Evolutionary conservation across 2,888 invertebrate species (phyloP).

Genomic region (Calameuta pallipes): DNA sequence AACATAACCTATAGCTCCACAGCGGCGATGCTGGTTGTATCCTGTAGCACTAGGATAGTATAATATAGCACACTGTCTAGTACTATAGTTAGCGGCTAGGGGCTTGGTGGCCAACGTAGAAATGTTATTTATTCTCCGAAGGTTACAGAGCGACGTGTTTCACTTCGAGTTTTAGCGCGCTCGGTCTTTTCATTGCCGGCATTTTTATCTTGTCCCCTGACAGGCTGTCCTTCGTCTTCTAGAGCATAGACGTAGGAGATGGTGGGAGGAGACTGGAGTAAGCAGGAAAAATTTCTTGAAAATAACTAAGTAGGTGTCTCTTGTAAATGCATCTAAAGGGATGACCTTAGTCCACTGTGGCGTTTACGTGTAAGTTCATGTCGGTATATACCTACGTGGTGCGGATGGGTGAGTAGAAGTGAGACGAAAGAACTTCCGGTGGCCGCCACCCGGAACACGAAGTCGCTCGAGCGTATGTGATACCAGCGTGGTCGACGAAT

Average conservation of each 20-base stretch:
- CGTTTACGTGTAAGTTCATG: neutral
- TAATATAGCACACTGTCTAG: neutral
- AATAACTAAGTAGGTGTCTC: constrained; percentile 23
- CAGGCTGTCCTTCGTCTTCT: neutral
- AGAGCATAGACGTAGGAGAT: neutral
- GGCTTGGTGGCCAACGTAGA: neutral
- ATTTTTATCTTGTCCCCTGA: neutral
- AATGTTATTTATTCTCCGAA: neutral
- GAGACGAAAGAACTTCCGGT: constrained; percentile 59
- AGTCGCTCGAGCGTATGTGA: constrained; percentile 45
- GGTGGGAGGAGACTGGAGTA: constrained; percentile 16
- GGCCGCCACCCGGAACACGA: constrained; percentile 60
- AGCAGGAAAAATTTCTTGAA: constrained; percentile 16
- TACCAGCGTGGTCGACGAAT: neutral
- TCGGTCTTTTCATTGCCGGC: neutral
- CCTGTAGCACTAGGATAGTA: neutral
- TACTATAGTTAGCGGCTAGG: neutral
- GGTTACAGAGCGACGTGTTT: neutral
- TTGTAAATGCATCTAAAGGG: constrained; percentile 20
- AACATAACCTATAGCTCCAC: neutral
- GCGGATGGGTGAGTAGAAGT: constrained; percentile 43
- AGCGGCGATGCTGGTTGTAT: neutral
- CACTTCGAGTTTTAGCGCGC: neutral
- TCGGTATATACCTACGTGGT: constrained; percentile 2
- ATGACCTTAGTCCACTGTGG: neutral